Conservation (phyloP, 2,797 vertebrate genomes). For the Cossypha heuglini region DNA sequence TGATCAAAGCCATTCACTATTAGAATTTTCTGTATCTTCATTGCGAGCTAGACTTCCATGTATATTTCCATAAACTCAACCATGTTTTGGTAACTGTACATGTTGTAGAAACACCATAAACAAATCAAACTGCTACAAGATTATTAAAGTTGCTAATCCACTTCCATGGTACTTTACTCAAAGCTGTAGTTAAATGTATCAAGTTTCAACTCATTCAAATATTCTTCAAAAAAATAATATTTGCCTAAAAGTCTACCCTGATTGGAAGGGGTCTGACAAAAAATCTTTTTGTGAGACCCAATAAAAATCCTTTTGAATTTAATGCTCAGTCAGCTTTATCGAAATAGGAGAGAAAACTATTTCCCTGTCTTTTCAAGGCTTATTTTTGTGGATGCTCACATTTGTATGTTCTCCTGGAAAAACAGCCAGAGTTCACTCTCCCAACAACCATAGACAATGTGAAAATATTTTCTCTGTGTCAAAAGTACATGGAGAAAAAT, state of each 20-base stretch:
- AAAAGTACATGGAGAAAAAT: not conserved
- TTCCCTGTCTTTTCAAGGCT: not conserved
- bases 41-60: not conserved
- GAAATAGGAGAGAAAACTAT: not conserved
- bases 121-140: not conserved
- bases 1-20: not conserved
- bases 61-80: not conserved
- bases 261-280: not conserved
- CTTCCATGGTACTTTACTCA: not conserved
- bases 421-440: not conserved
- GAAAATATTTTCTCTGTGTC: not conserved
- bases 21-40: not conserved
- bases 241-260: not conserved
- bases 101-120: not conserved
- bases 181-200: not conserved
- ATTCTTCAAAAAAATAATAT: not conserved
- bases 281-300: not conserved
- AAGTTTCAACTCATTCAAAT: not conserved
- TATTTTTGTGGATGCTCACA: not conserved
- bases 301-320: not conserved
- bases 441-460: rapidly evolving
- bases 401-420: not conserved
- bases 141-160: not conserved
- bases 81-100: not conserved
- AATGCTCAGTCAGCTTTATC: not conserved